A percentile compares a stretch with the other conserved stretches of the same genome.
Evolutionary conservation across 2,113 vertebrate species (phyloP).

Genomic region (Neogale vison): DNA sequence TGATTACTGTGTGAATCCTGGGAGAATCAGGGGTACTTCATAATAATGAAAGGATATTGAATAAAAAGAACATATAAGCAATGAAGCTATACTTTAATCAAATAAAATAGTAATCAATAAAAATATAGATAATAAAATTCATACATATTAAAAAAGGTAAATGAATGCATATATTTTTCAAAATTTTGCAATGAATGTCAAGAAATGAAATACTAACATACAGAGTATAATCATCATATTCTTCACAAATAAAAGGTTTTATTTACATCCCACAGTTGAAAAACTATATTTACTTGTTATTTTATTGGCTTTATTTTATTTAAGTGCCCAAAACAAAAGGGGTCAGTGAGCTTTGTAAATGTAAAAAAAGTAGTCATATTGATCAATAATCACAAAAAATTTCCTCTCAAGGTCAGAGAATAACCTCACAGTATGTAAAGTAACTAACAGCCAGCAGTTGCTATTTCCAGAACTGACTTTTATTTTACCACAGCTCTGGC

Average conservation of each 20-base stretch:
- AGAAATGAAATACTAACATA: background rate
- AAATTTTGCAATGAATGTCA: background rate
- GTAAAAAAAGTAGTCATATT: constrained; percentile 53
- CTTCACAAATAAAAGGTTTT: background rate
- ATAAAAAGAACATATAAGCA: background rate
- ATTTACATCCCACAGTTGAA: background rate
- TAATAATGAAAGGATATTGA: background rate
- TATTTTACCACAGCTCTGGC: background rate
- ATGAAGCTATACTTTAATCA: background rate
- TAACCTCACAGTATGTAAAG: background rate
- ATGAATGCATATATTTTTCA: background rate
- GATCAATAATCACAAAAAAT: constrained; percentile 29
- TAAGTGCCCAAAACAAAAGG: background rate
- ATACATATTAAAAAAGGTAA: constrained; percentile 1
- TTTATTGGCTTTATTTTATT: constrained; percentile 29
- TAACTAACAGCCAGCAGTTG: constrained; percentile 50
- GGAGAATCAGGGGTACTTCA: background rate
- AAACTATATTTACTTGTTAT: background rate
- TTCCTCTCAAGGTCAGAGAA: constrained; percentile 57
- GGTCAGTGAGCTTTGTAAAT: constrained; percentile 29
- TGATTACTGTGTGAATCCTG: background rate
- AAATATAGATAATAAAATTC: background rate
- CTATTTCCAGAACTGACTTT: constrained; percentile 56
- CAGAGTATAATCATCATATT: background rate
- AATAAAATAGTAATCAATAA: background rate